Conservation (phyloP, 1,140 invertebrate species). For the Bemisia tabaci region DNA sequence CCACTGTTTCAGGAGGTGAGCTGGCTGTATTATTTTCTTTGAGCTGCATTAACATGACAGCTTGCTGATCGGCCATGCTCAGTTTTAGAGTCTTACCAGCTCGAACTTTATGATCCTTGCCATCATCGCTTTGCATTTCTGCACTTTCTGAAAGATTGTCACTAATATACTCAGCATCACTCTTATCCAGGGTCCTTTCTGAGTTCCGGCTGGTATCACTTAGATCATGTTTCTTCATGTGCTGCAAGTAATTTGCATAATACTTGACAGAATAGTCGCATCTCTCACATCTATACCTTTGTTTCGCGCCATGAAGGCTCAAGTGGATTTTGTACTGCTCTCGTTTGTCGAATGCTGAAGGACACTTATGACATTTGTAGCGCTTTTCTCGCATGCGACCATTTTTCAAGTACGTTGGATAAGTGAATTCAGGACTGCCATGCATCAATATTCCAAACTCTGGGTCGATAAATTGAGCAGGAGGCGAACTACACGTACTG, state of each 20-base stretch:
- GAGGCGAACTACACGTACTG: not conserved
- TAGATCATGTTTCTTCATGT: conserved; percentile 58
- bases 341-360: conserved; percentile 72
- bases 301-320: conserved; percentile 66
- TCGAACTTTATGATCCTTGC: conserved; percentile 27
- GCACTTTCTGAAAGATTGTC: not conserved
- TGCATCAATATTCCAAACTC: conserved; percentile 50
- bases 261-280: conserved; percentile 84
- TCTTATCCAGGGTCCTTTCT: not conserved
- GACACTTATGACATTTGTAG: conserved; percentile 74
- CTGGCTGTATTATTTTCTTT: conserved; percentile 31
- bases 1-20: conserved; percentile 29
- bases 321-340: conserved; percentile 74
- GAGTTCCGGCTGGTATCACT: conserved; percentile 31
- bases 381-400: conserved; percentile 58
- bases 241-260: conserved; percentile 67
- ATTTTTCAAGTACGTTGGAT: conserved; percentile 58
- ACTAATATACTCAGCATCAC: not conserved
- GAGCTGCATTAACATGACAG: conserved; percentile 32
- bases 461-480: conserved; percentile 33
- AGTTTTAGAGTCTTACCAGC: conserved; percentile 34
- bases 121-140: conserved; percentile 3
- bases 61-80: conserved; percentile 39
- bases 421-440: conserved; percentile 60
- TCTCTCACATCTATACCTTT: conserved; percentile 65